Evolutionary conservation across 2,888 invertebrate species (phyloP).

Genomic region (Charanyca ferruginea): DNA sequence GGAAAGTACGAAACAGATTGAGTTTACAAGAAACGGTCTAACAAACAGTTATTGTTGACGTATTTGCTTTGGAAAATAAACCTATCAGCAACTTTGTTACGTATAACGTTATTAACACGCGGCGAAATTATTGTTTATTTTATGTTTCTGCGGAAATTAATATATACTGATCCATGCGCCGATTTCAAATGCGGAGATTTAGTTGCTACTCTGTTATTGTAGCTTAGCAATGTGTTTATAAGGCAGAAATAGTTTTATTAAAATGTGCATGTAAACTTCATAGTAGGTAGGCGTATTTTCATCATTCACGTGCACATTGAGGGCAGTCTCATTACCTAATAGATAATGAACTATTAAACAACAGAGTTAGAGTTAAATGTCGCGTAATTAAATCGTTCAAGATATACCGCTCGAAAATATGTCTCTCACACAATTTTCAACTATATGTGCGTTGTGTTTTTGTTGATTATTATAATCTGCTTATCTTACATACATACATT

Average conservation of each 20-base stretch:
- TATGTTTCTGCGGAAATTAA: slow-evolving; percentile 66
- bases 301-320: slow-evolving; percentile 9
- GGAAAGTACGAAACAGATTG: slow-evolving; percentile 48
- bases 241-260: slow-evolving; percentile 26
- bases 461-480: no score
- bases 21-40: slow-evolving; percentile 42
- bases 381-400: no score
- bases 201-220: slow-evolving; percentile 13
- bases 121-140: slow-evolving; percentile 67
- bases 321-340: no score
- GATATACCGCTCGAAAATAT: no score
- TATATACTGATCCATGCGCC: slow-evolving; percentile 52
- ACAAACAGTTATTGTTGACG: slow-evolving; percentile 57
- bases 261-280: slow-evolving; percentile 20
- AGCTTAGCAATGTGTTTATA: slow-evolving; percentile 9
- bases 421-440: no score
- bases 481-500: no score
- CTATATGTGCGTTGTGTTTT: no score
- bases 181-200: slow-evolving; percentile 44
- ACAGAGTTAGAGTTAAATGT: no score
- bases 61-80: slow-evolving; percentile 68
- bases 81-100: slow-evolving; percentile 66
- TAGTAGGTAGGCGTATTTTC: slow-evolving; percentile 3
- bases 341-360: no score
- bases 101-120: slow-evolving; percentile 66